These are phyloP conservation scores for Drosophila nigromelanica DNA, from an alignment of 1,140 invertebrate species.

Conservation along the genomic window DNA sequence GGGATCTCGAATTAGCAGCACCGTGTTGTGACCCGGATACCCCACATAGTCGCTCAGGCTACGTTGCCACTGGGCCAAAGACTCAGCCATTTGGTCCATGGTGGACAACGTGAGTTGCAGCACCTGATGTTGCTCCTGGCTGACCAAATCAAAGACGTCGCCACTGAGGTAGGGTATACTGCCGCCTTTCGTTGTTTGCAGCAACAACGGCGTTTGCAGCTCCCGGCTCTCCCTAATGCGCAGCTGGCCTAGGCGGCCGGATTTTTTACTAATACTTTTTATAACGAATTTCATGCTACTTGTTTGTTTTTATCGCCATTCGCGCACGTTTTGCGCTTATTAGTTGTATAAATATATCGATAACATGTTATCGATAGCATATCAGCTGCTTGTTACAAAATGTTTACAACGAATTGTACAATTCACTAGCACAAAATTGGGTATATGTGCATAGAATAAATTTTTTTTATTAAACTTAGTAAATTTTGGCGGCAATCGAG, in stretches of 20 bases:
- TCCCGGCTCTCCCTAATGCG: conserved; percentile 80
- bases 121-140: conserved; percentile 84
- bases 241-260: conserved; percentile 85
- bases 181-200: conserved; percentile 85
- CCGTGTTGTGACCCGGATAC: conserved; percentile 86
- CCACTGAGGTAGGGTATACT: conserved; percentile 87
- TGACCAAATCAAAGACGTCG: conserved; percentile 87
- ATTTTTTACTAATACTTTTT: conserved; percentile 84
- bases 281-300: conserved; percentile 86
- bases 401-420: background rate
- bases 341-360: background rate
- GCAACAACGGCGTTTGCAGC: conserved; percentile 54
- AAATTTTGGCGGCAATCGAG: too few relatives aligned
- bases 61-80: conserved; percentile 84
- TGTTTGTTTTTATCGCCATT: conserved; percentile 20
- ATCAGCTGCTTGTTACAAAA: conserved; percentile 3
- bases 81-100: conserved; percentile 85
- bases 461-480: too few relatives aligned
- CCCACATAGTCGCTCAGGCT: conserved; percentile 86
- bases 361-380: conserved; percentile 29
- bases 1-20: conserved; percentile 88
- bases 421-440: too few relatives aligned
- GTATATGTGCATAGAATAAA: too few relatives aligned
- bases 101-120: conserved; percentile 86
- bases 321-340: conserved; percentile 40